Percentiles rank a stretch among this genome's conserved stretches.
Evolutionary conservation across 1,140 invertebrate genomes (phyloP).

Genomic region (Meloidogyne hapla): DNA sequence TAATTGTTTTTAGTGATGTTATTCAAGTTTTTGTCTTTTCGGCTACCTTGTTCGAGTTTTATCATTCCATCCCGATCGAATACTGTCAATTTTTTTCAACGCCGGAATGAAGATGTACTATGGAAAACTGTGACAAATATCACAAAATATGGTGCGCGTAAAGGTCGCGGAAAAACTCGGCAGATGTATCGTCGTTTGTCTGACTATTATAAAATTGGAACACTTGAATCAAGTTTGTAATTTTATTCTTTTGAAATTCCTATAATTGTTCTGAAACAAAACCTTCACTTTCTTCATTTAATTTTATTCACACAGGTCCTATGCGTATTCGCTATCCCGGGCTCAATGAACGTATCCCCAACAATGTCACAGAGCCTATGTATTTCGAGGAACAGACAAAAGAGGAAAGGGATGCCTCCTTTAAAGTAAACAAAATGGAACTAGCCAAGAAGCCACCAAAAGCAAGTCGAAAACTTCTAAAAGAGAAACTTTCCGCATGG

Average conservation of each 20-base stretch:
- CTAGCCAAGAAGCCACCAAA: conserved; percentile 23
- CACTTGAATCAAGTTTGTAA: conserved; percentile 47
- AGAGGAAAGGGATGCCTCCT: conserved; percentile 43
- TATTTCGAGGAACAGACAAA: conserved; percentile 55
- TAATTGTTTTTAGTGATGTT: background rate
- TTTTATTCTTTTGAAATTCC: too few species aligned
- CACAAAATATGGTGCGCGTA: conserved; percentile 89
- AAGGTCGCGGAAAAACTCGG: conserved; percentile 83
- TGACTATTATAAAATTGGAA: conserved; percentile 81
- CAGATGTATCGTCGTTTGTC: conserved; percentile 82
- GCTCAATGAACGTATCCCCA: conserved; percentile 78
- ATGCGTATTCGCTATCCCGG: conserved; percentile 86
- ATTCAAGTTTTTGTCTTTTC: background rate
- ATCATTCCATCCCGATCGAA: conserved; percentile 28
- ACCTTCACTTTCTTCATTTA: conserved; percentile 21
- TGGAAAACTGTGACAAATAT: conserved; percentile 93
- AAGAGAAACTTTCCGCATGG: conserved; percentile 62
- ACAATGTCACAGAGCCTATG: conserved; percentile 62
- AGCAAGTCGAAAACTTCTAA: conserved; percentile 19
- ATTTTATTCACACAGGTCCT: conserved; percentile 67
- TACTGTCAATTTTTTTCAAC: conserved; percentile 62
- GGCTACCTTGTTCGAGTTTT: background rate
- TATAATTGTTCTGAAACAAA: too few species aligned
- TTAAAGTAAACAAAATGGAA: background rate
- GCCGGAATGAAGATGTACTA: conserved; percentile 73